A percentile compares a stretch with the other conserved stretches of the same genome.
phyloP scores from a whole-genome alignment of 2,797 vertebrate genomes.

The Anas flavirostris region DNA sequence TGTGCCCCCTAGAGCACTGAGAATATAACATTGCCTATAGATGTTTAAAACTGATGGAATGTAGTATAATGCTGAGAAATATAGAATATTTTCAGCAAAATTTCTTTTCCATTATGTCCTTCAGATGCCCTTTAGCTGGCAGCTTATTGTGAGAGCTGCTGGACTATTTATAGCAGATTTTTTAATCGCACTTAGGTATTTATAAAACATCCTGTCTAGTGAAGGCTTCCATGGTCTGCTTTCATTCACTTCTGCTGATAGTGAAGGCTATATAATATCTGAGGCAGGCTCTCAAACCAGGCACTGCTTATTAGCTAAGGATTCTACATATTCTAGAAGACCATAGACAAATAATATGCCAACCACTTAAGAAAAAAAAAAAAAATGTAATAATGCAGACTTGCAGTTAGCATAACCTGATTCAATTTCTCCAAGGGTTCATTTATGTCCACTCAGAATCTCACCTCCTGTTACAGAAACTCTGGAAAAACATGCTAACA shows the following conservation, averaged over 20 bases:
- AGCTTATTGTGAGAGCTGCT: neutral
- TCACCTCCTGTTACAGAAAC: neutral
- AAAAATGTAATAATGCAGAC: neutral
- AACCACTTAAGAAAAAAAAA: neutral
- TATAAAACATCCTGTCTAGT: constrained; percentile 41
- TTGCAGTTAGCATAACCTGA: neutral
- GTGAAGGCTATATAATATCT: constrained; percentile 6
- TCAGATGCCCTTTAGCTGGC: constrained; percentile 9
- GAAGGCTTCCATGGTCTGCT: constrained; percentile 13
- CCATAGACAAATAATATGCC: neutral
- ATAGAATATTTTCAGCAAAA: neutral
- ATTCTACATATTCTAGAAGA: neutral
- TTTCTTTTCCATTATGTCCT: neutral
- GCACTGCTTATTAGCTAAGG: neutral
- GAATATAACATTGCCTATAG: neutral
- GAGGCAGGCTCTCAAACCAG: neutral
- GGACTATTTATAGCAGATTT: constrained; percentile 65
- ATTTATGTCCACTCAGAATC: neutral
- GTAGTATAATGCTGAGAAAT: neutral
- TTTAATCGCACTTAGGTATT: constrained; percentile 11
- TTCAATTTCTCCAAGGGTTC: neutral
- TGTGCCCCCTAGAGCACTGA: constrained; percentile 30
- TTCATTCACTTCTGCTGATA: constrained; percentile 48
- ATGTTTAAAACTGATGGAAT: neutral
- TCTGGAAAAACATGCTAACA: neutral